Conservation (phyloP, 37 sponge, comb jelly and placozoan genomes). For the Beroe forskalii region DNA sequence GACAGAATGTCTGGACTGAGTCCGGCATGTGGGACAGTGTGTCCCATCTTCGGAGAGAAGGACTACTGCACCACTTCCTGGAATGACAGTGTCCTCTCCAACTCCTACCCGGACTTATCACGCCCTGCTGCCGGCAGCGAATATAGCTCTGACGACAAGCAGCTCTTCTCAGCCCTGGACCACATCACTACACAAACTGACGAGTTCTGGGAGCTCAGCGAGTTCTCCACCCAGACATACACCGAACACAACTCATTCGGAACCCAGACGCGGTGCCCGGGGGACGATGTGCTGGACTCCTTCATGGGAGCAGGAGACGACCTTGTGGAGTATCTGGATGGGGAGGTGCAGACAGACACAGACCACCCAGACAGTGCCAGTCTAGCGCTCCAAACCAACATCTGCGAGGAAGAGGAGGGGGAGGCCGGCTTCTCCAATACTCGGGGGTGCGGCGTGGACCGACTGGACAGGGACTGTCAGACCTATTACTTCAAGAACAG, state of each 20-base stretch:
- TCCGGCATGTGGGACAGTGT: neutral
- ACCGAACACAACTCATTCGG: slow-evolving; percentile 65
- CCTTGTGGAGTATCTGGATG: slow-evolving; percentile 58
- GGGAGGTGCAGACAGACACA: slow-evolving; percentile 54
- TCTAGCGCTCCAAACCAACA: neutral
- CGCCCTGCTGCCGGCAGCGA: no score
- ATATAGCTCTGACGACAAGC: no score
- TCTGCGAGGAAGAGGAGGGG: neutral
- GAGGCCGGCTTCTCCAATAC: neutral
- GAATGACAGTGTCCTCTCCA: neutral
- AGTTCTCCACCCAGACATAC: slow-evolving; percentile 46
- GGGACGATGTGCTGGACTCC: neutral
- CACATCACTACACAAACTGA: slow-evolving; percentile 31
- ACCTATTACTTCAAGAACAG: slow-evolving; percentile 47
- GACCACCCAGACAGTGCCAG: neutral
- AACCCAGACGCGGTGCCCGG: slow-evolving; percentile 29
- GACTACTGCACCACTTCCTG: no score
- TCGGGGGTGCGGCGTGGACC: slow-evolving; percentile 7
- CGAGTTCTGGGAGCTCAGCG: slow-evolving; percentile 44
- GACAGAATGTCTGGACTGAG: no score
- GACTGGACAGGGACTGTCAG: slow-evolving; percentile 49
- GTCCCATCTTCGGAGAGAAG: no score
- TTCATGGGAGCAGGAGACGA: slow-evolving; percentile 9
- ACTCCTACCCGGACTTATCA: slow-evolving; percentile 19
- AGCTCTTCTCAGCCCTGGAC: slow-evolving; percentile 11